Percentiles rank a stretch among this genome's conserved stretches.
phyloP scores from a whole-genome alignment of 2,113 vertebrate genomes.

The Raja brachyura region DNA sequence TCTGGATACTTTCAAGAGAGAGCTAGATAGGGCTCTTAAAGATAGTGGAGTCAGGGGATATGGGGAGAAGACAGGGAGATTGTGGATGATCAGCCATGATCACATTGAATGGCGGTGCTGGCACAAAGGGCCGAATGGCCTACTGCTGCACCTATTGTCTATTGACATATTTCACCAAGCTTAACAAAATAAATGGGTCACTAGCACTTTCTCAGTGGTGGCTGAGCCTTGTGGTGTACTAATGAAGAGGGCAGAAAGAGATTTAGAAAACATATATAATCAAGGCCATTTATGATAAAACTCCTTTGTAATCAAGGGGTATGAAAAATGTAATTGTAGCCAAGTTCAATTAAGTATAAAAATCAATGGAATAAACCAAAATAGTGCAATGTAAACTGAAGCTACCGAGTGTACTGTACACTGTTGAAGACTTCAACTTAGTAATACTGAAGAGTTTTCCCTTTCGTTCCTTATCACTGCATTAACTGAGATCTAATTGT shows the following conservation, averaged over 20 bases:
- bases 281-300: neutral
- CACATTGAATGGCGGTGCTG: too few relatives aligned
- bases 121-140: too few relatives aligned
- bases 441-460: slow-evolving; percentile 55
- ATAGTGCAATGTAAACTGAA: slow-evolving; percentile 29
- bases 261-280: neutral
- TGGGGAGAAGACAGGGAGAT: too few relatives aligned
- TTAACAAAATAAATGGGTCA: neutral
- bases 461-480: slow-evolving; percentile 63
- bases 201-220: neutral
- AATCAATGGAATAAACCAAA: slow-evolving; percentile 21
- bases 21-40: too few relatives aligned
- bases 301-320: slow-evolving; percentile 60
- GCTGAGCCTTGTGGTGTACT: neutral
- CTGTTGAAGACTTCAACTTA: slow-evolving; percentile 65
- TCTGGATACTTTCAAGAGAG: too few relatives aligned
- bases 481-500: slow-evolving; percentile 79
- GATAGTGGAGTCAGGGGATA: too few relatives aligned
- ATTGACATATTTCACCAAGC: neutral
- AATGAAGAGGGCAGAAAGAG: neutral
- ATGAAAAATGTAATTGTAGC: slow-evolving; percentile 54
- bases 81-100: too few relatives aligned
- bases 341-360: neutral
- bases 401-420: slow-evolving; percentile 64
- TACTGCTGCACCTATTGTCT: too few relatives aligned